Evolutionary conservation across 1,140 invertebrate species (phyloP), one percentile per base, ranked within the genome.

Genomic region (Dendroctonus valens): DNA sequence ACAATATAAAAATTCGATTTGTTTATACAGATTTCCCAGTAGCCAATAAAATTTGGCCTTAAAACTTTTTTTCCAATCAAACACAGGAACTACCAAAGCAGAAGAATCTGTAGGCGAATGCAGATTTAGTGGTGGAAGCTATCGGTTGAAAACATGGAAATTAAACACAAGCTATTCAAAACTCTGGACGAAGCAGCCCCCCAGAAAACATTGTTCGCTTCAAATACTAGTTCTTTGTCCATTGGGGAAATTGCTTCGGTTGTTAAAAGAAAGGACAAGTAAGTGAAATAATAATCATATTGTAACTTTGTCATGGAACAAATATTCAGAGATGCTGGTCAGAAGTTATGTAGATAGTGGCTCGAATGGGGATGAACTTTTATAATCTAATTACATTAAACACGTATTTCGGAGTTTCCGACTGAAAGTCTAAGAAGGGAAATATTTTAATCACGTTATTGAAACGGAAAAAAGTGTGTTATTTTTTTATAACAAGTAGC

Each of bases 211-310:
- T 88, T 91, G 61, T 91, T 96, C 79, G 89, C 91, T 3, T 92
- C 91, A 7, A 96, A 97, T 76, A 96, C 94, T 3, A 95, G 92
- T 7, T 95, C 93, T 0, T 80, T 97, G 7, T 86, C 90, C 9
- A 91, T 96, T 70, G 83, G 81, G 61, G 92, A 95, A 71, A 95
- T 97, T 73, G 87, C 89, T n/a, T 86, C 90, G 2, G 83, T 83
- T 7, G 83, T 85, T 0, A 83, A 85, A 53, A 81, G 86, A 67
- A 86, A 85, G 74, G 77, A 76, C 49, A 66, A 51, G 59, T 70
- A 67, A 57, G 55, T 66, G 8, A 26, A 26, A 26, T 26, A 26
- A 26, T 26, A 2, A 26, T 3, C 26, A 1, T 26, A 26, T 26
- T 26, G 26, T 26, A 26, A 26, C 26, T 1, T 26, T 26, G 26